Base-by-base conservation (phyloP, 2,888 invertebrate species). In the Pachydiplax longipennis region DNA sequence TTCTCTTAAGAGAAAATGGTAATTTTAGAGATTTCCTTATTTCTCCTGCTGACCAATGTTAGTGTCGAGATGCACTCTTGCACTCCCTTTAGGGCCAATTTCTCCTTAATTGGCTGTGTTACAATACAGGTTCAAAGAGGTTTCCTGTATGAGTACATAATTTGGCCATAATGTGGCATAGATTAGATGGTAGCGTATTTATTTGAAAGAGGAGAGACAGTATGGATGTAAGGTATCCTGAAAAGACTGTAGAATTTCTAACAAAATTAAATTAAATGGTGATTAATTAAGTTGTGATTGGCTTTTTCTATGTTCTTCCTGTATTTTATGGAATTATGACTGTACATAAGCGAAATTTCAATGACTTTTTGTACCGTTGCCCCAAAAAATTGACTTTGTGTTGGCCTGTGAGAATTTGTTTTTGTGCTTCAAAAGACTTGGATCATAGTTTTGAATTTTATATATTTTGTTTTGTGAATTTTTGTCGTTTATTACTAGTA, bases 241-340 rank as follows among this genome's bases (percentile, higher is more conserved):
- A 53, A 87, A 87, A 87, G 87, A 87, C 61, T 87, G 87, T 87
- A 87, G 87, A 87, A 87, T 87, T 87, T 87, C 87, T 61, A 65
- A 87, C 87, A 65, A 87, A 61, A 65, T 65, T 61, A 61, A 58
- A 65, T 87, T 87, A 87, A 87, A 87, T 61, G 61, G 58, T 87
- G 61, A 65, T 87, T 87, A 87, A 87, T 61, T 87, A 87, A 22
- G 15, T 87, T 40, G 22, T 61, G 61, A 35, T 61, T 87, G 37
- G 87, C 37, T 65, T 61, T 61, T 87, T 53, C 18, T 18, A 44
- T 44, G 53, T 53, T 53, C 18, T 15, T 53, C 53, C 53, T 53
- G 53, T 53, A 53, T 15, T 53, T 53, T 53, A 53, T 53, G 13
- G 53, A 53, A 53, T 1, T 18, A 44, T 3, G 0, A 6, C 44